Conservation (phyloP, 2,113 vertebrate genomes). For the Miniopterus natalensis region DNA sequence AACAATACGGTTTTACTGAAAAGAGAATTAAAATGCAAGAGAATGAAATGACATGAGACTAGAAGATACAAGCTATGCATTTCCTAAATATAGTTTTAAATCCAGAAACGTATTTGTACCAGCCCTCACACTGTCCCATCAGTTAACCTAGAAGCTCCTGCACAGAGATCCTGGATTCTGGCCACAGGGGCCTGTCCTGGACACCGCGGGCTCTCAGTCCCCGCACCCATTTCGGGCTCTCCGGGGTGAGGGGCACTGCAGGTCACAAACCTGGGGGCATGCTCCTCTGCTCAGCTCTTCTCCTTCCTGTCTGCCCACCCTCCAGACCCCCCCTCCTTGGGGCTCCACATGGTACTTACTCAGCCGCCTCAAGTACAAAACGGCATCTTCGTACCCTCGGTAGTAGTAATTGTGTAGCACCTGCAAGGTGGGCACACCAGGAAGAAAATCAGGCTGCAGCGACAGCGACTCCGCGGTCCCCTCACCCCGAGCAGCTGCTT, state of each 20-base stretch:
- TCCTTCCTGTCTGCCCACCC: not conserved
- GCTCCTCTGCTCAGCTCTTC: not conserved
- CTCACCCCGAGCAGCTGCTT: not conserved
- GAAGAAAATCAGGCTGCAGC: not conserved
- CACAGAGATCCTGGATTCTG: not conserved
- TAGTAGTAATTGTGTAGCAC: constrained; percentile 87
- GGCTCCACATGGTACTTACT: constrained; percentile 82
- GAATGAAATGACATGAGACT: not conserved
- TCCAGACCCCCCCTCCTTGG: accelerated
- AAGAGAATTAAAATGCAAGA: not conserved
- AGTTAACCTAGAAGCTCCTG: not conserved
- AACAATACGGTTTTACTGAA: not conserved
- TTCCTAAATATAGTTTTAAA: not conserved
- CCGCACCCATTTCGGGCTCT: not conserved
- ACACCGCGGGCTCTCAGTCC: not conserved
- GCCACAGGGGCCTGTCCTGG: too few relatives aligned
- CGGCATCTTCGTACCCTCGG: constrained; percentile 88
- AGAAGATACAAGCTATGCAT: not conserved
- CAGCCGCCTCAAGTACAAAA: constrained; percentile 87
- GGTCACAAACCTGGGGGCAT: accelerated
- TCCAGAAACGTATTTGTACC: not conserved
- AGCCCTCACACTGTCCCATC: not conserved
- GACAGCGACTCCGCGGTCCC: accelerated
- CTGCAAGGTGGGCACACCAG: constrained; percentile 75
- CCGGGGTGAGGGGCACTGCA: not conserved